Evolutionary conservation across 2,888 invertebrate genomes (phyloP).

Genomic region (Eupithecia pulchellata): DNA sequence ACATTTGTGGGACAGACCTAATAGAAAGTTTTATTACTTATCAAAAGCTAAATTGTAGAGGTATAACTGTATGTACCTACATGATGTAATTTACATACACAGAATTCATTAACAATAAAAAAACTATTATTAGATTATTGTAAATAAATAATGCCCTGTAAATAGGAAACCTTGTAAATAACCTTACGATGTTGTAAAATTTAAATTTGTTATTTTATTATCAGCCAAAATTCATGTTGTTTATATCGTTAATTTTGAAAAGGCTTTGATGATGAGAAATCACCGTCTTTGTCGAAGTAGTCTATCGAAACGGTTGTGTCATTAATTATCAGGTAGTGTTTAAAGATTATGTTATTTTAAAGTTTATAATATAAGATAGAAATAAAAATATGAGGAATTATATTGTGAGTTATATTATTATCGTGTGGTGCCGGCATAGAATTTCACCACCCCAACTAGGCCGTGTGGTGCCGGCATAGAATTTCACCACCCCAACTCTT

Average conservation of each 20-base stretch:
- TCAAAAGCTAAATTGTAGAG: slow-evolving; percentile 58
- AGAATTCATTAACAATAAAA: slow-evolving; percentile 25
- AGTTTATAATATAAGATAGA: slow-evolving; percentile 75
- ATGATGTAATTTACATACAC: slow-evolving; percentile 16
- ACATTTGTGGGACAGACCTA: not conserved
- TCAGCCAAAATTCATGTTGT: slow-evolving; percentile 64
- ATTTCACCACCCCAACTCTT: no score
- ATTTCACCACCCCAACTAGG: no score
- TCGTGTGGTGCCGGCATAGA: no score
- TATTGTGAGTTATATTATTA: slow-evolving; percentile 37
- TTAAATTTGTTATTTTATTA: slow-evolving; percentile 61
- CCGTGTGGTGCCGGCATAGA: no score
- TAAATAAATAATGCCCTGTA: slow-evolving; percentile 59
- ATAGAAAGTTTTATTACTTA: slow-evolving; percentile 49
- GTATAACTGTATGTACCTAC: slow-evolving; percentile 44
- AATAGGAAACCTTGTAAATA: slow-evolving; percentile 60
- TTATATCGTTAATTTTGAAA: slow-evolving; percentile 53
- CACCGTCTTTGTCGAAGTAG: slow-evolving; percentile 67
- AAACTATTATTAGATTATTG: slow-evolving; percentile 48
- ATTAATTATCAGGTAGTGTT: slow-evolving; percentile 80
- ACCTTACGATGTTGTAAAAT: slow-evolving; percentile 49
- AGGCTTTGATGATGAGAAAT: slow-evolving; percentile 48
- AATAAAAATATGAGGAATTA: slow-evolving; percentile 61
- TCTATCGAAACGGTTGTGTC: slow-evolving; percentile 80
- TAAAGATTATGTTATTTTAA: slow-evolving; percentile 72